phyloP scores from a whole-genome alignment of 64 coral and sea anemone species.

The Pocillopora verrucosa region DNA sequence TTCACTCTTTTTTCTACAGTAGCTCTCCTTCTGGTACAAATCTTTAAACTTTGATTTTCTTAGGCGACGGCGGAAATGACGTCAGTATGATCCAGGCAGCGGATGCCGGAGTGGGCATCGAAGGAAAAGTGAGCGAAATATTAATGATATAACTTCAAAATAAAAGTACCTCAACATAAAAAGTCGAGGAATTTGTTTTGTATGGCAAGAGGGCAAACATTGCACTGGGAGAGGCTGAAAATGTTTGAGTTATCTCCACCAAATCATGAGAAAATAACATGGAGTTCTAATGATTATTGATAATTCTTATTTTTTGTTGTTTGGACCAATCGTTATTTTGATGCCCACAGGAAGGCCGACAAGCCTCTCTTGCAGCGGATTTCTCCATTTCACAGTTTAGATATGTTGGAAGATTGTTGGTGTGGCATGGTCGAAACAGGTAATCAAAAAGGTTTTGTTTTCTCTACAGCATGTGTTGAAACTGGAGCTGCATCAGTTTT shows the following conservation, averaged over 20 bases:
- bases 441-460: neutral
- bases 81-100: slow-evolving; percentile 99
- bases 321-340: too few relatives aligned
- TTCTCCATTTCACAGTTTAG: slow-evolving; percentile 98
- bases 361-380: slow-evolving; percentile 95
- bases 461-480: neutral
- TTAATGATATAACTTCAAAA: neutral
- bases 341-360: slow-evolving; percentile 79
- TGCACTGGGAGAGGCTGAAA: too few relatives aligned
- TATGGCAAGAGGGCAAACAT: too few relatives aligned
- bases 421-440: slow-evolving; percentile 99
- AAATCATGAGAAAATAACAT: too few relatives aligned
- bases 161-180: too few relatives aligned
- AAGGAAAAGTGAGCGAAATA: slow-evolving; percentile 80
- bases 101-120: slow-evolving; percentile 91
- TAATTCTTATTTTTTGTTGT: neutral
- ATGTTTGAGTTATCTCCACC: too few relatives aligned
- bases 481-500: too few relatives aligned
- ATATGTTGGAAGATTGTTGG: slow-evolving; percentile 76
- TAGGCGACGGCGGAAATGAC: slow-evolving; percentile 99
- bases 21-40: neutral
- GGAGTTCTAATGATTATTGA: neutral
- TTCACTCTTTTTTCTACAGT: neutral
- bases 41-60: neutral
- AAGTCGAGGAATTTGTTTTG: too few relatives aligned